Evolutionary conservation across 2,113 vertebrate species (phyloP).

Genomic region (Malurus alboscapulatus): DNA sequence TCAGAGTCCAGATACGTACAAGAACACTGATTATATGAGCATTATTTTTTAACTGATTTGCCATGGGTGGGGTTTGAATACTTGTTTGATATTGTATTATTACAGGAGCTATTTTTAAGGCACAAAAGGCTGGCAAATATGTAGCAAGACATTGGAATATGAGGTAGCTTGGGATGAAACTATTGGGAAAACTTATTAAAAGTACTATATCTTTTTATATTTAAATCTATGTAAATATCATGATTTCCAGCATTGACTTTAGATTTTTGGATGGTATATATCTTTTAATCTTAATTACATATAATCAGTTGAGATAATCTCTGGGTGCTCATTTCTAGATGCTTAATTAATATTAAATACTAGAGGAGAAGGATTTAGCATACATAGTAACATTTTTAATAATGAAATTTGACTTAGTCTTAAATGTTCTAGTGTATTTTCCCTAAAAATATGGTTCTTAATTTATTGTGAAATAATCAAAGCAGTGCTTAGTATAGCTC

Average conservation of each 20-base stretch:
- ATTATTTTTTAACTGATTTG: neutral
- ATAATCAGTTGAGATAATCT: neutral
- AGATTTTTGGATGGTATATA: neutral
- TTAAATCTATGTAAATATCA: neutral
- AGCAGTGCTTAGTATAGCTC: neutral
- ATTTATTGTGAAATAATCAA: neutral
- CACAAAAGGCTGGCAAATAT: neutral
- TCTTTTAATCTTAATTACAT: slow-evolving; percentile 2
- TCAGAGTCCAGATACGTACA: neutral
- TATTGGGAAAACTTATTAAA: neutral
- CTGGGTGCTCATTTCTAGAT: neutral
- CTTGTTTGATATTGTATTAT: neutral
- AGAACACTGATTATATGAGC: neutral
- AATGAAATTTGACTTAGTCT: neutral
- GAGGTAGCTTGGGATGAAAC: neutral
- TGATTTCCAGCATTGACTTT: neutral
- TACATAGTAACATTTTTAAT: neutral
- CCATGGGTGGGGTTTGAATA: neutral
- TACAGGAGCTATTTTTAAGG: neutral
- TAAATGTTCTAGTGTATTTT: neutral
- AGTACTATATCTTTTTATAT: neutral
- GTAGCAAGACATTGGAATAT: neutral
- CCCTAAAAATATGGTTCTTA: neutral
- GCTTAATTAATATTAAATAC: slow-evolving; percentile 8
- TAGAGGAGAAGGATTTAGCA: neutral